These are phyloP conservation scores for Caenorhabditis sp. DNA, from an alignment of 2,888 invertebrate genomes.

Conservation along the genomic window DNA sequence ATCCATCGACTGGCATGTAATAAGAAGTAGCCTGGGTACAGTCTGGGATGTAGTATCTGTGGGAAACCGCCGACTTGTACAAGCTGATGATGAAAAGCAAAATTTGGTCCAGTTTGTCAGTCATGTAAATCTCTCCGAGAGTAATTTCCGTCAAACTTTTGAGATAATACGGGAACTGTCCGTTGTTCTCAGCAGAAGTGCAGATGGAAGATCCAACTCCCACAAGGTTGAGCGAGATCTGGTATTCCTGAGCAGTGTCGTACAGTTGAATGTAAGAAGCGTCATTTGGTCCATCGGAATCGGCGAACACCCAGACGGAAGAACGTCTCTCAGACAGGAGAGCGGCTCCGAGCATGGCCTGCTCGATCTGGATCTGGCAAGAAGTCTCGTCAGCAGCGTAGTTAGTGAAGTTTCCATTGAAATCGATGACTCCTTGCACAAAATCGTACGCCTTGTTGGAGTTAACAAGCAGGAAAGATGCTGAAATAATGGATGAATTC, in stretches of 20 bases:
- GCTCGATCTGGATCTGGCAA: conserved; percentile 64
- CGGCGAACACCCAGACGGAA: conserved; percentile 70
- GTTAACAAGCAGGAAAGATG: conserved; percentile 34
- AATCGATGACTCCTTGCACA: conserved; percentile 53
- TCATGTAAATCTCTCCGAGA: conserved; percentile 60
- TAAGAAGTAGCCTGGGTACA: conserved; percentile 48
- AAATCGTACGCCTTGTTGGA: conserved; percentile 57
- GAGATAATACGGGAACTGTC: conserved; percentile 57
- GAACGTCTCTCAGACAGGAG: conserved; percentile 59
- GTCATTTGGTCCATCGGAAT: conserved; percentile 63
- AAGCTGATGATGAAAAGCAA: conserved; percentile 65
- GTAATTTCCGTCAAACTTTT: conserved; percentile 44
- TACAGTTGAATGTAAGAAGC: conserved; percentile 41
- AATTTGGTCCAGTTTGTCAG: conserved; percentile 55
- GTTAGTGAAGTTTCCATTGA: conserved; percentile 55
- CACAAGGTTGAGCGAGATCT: conserved; percentile 50
- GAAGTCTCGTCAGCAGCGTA: conserved; percentile 47
- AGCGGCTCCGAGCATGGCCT: conserved; percentile 60
- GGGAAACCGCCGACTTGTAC: conserved; percentile 67
- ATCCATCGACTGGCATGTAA: conserved; percentile 72
- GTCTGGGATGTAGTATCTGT: conserved; percentile 52
- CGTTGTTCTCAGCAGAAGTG: conserved; percentile 34
- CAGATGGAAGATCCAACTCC: conserved; percentile 57
- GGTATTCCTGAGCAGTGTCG: conserved; percentile 50
- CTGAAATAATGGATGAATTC: too few species aligned